These are phyloP conservation scores for Brachylomia viminalis DNA, from an alignment of 2,888 invertebrate species.

Conservation along the genomic window DNA sequence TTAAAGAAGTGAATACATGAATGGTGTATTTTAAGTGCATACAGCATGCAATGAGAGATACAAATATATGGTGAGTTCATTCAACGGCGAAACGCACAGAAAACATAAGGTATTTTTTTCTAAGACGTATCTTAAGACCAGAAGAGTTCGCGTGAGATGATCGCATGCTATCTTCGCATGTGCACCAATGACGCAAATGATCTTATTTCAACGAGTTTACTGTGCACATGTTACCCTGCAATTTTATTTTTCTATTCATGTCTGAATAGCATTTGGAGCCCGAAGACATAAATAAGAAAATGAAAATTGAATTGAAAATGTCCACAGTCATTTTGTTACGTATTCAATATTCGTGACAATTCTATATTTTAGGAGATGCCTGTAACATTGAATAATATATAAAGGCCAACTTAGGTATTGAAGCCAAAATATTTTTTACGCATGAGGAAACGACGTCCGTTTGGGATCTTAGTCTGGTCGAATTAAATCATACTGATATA, in stretches of 20 bases:
- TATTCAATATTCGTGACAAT: constrained; percentile 13
- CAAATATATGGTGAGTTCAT: constrained; percentile 17
- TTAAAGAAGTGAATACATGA: constrained; percentile 28
- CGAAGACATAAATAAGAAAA: constrained; percentile 39
- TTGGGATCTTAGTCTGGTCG: background rate
- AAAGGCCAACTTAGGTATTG: background rate
- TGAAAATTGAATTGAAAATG: constrained; percentile 32
- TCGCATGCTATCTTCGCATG: constrained; percentile 63
- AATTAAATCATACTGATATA: background rate
- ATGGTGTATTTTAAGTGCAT: constrained; percentile 45
- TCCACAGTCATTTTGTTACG: constrained; percentile 16
- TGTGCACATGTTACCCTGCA: constrained; percentile 53
- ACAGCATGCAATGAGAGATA: constrained; percentile 15
- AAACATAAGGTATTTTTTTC: constrained; percentile 12
- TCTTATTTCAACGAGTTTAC: constrained; percentile 56
- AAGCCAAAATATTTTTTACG: constrained; percentile 1
- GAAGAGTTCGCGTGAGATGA: constrained; percentile 62
- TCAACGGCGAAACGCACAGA: constrained; percentile 8
- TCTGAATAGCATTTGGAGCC: constrained; percentile 29
- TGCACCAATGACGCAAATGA: constrained; percentile 70
- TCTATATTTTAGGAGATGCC: constrained; percentile 1
- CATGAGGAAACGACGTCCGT: background rate
- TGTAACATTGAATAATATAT: constrained; percentile 7
- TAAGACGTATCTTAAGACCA: constrained; percentile 4
- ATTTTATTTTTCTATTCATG: constrained; percentile 52